Conservation (phyloP, 2,113 vertebrate genomes). For the Emydocephalus ijimae region DNA sequence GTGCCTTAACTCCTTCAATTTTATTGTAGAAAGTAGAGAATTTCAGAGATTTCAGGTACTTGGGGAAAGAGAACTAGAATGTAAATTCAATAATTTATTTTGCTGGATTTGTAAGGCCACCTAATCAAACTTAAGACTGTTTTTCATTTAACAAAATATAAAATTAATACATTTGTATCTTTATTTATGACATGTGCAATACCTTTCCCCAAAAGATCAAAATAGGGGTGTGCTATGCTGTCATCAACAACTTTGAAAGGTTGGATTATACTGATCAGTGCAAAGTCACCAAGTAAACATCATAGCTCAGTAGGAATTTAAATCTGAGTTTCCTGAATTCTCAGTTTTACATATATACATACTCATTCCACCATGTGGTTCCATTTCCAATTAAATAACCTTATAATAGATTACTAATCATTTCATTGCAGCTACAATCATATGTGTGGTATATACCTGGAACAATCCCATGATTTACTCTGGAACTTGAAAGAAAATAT, state of each 20-base stretch:
- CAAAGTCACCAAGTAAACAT: background rate
- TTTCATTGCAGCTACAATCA: background rate
- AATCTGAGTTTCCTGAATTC: background rate
- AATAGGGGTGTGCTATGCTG: background rate
- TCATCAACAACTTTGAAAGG: background rate
- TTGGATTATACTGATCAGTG: background rate
- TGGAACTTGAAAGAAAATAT: too few relatives aligned
- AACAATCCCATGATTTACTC: background rate
- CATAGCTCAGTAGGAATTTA: background rate
- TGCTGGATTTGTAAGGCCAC: too few relatives aligned
- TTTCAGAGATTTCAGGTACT: background rate
- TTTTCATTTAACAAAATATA: too few relatives aligned
- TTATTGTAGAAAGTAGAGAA: background rate
- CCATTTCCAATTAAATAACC: background rate
- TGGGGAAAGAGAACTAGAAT: background rate
- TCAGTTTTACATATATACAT: background rate
- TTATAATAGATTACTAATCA: background rate
- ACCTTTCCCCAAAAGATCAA: background rate
- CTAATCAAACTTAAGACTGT: too few relatives aligned
- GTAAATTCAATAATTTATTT: too few relatives aligned
- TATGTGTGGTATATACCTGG: too few relatives aligned
- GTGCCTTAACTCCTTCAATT: background rate
- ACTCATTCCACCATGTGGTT: background rate
- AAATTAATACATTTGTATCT: too few relatives aligned
- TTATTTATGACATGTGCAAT: background rate